Conservation (phyloP, 2,797 vertebrate species). For the Lepus oiostolus region DNA sequence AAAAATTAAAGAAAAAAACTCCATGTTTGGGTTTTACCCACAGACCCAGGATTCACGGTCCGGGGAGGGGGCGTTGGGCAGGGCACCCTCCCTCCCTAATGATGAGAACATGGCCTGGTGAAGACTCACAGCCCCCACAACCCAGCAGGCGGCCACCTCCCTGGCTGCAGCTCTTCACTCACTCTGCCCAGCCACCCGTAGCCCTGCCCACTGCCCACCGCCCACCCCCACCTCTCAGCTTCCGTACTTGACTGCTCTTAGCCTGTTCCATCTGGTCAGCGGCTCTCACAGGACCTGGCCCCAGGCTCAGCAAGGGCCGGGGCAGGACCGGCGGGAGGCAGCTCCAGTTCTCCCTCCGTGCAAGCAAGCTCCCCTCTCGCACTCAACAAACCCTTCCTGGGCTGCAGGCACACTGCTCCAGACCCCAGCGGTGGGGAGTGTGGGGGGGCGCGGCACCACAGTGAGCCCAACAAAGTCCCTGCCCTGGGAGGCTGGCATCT, state of each 20-base stretch:
- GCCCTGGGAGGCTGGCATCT: not conserved
- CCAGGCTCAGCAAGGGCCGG: not conserved
- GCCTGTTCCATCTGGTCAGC: not conserved
- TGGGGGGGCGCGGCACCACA: too few relatives aligned
- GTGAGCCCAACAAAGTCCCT: not conserved
- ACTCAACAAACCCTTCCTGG: too few relatives aligned
- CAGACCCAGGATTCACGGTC: not conserved
- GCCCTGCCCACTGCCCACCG: not conserved
- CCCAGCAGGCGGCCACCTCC: not conserved
- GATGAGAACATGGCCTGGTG: not conserved
- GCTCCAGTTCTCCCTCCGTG: not conserved
- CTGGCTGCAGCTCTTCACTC: not conserved
- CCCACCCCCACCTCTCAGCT: not conserved
- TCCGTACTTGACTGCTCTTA: not conserved
- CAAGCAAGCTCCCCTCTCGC: not conserved
- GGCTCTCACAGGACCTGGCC: not conserved
- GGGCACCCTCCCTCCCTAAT: too few relatives aligned
- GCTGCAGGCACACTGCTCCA: not conserved
- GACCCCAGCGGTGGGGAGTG: not conserved
- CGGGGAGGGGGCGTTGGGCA: too few relatives aligned
- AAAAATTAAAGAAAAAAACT: too few relatives aligned
- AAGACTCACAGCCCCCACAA: not conserved
- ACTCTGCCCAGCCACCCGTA: rapidly evolving
- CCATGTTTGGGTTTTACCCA: not conserved
- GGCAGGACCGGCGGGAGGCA: not conserved